These are phyloP conservation scores for Atractosteus spatula DNA, from an alignment of 2,113 vertebrate species.

Conservation along the genomic window DNA sequence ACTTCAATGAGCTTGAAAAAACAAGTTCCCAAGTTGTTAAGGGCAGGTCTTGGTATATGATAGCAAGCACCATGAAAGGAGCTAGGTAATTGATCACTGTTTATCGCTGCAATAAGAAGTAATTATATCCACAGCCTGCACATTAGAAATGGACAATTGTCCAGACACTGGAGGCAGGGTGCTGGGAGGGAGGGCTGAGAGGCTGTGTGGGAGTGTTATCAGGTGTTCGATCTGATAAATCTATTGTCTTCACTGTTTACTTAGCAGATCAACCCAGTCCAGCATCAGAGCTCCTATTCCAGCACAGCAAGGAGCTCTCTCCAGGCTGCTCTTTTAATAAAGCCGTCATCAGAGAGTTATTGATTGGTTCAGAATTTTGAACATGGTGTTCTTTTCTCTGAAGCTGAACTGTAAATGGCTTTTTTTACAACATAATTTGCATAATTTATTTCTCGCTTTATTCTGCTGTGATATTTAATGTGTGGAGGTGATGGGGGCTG, in stretches of 20 bases:
- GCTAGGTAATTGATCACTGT: slow-evolving; percentile 38
- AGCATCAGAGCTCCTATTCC: slow-evolving; percentile 37
- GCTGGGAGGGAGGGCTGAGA: slow-evolving; percentile 23
- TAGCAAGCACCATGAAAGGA: slow-evolving; percentile 6
- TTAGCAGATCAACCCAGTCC: slow-evolving; percentile 42
- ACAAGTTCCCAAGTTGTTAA: too few species aligned
- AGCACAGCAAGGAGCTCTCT: slow-evolving; percentile 33
- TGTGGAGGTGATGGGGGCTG: too few species aligned
- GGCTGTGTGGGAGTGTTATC: slow-evolving; percentile 47
- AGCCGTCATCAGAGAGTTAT: slow-evolving; percentile 36
- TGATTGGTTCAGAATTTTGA: slow-evolving; percentile 8
- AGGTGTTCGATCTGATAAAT: slow-evolving; percentile 59
- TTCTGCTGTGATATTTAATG: too few species aligned
- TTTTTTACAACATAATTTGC: neutral
- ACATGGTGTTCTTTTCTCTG: neutral
- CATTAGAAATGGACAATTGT: slow-evolving; percentile 21
- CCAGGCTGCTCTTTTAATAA: slow-evolving; percentile 35
- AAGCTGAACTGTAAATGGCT: neutral
- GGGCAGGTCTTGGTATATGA: neutral
- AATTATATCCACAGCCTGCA: slow-evolving; percentile 38
- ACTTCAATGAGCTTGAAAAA: too few species aligned
- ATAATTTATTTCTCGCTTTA: neutral
- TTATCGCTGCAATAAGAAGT: slow-evolving; percentile 51
- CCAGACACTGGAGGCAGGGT: neutral
- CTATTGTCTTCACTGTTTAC: slow-evolving; percentile 60